phyloP scores from a whole-genome alignment of 2,888 invertebrate species.

The Eurytoma californica region DNA sequence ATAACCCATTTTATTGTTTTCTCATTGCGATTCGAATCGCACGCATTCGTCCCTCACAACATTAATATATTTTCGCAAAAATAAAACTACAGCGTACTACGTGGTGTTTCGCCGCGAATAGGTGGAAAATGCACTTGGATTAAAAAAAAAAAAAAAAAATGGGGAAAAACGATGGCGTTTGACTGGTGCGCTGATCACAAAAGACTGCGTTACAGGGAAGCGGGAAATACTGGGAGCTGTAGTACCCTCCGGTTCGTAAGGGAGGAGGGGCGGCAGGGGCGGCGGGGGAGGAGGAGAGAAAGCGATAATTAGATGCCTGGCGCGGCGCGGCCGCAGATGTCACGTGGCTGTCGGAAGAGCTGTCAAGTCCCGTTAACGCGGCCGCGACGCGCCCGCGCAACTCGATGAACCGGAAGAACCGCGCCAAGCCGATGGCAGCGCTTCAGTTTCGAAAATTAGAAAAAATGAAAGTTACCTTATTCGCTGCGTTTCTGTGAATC shows the following conservation, averaged over 20 bases:
- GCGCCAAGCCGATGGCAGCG: background rate
- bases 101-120: too few relatives aligned
- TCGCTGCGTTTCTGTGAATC: too few relatives aligned
- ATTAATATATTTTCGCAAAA: too few relatives aligned
- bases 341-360: constrained; percentile 72
- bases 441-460: too few relatives aligned
- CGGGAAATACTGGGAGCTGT: background rate
- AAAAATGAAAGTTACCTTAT: too few relatives aligned
- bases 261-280: background rate
- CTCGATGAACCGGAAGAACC: constrained; percentile 35
- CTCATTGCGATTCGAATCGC: too few relatives aligned
- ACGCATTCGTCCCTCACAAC: too few relatives aligned
- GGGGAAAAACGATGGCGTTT: background rate
- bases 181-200: background rate
- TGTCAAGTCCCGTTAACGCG: constrained; percentile 65
- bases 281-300: constrained; percentile 53
- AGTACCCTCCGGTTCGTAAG: background rate
- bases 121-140: too few relatives aligned
- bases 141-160: too few relatives aligned
- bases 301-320: constrained; percentile 73
- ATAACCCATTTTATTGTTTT: too few relatives aligned
- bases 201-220: background rate
- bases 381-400: background rate
- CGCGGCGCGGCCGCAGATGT: constrained; percentile 71
- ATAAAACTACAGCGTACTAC: too few relatives aligned